Evolutionary conservation across 2,888 invertebrate species (phyloP), one percentile per base, ranked within the genome.

Genomic region (Platypus cylindrus): DNA sequence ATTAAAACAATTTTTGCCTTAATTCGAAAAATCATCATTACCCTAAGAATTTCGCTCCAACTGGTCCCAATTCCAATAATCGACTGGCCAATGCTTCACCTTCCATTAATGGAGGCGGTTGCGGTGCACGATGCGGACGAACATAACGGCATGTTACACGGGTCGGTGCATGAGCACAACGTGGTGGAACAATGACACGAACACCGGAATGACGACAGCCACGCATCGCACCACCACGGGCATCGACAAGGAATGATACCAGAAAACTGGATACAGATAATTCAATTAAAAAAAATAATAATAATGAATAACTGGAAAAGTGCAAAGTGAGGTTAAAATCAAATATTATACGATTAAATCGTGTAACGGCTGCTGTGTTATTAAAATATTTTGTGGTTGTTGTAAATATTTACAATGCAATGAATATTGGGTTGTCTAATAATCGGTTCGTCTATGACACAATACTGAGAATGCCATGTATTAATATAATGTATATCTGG

Each of bases 161-260:
- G 41, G 93, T 94, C 8, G 98, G 98, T 60, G 89, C 89, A 1
- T 87, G 75, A 41, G 95, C 97, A 48, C 93, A 86, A 44, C 89
- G 78, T 0, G 97, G 94, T 12, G 98, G 98, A 25, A 98, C 89
- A 51, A 98, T 90, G 45, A 98, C 81, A 24, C 95, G 73, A 5
- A 98, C 90, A 1, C 98, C 97, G 17, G 93, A 93, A 57, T 98
- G 94, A 4, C 98, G 79, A 61, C 95, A 97, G 12, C 97, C 97
- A 48, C 93, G 78, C 97, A 98, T 97, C 13, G 97, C 93, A 5
- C 97, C 98, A 13, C 98, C 98, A 11, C 97, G 78, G 0, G 98
- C 98, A 60, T 99, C 98, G 49, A 98, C 98, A 71, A 99, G 78
- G 67, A 98, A 99, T 48, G 95, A 97, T 52, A 98, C 97, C 64